These are phyloP conservation scores for Hartigia nigra DNA, from an alignment of 2,888 invertebrate genomes.

Conservation along the genomic window DNA sequence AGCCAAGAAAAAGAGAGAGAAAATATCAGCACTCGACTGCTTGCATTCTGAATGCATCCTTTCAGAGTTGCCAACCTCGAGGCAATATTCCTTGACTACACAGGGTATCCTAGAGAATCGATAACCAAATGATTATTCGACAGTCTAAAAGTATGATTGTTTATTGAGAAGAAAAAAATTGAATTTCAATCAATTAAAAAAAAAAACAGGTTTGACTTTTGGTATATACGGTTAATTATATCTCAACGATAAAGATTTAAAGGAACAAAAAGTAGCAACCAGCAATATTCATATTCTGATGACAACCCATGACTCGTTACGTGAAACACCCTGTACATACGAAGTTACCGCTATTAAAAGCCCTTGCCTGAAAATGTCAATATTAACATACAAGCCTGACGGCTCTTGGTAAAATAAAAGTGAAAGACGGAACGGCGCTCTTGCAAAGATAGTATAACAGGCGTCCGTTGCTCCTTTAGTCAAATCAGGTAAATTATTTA, in stretches of 20 bases:
- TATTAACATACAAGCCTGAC: conserved; percentile 22
- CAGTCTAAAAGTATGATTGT: not conserved
- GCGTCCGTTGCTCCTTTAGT: not conserved
- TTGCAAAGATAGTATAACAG: not conserved
- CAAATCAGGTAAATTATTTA: not conserved
- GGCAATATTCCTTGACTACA: not conserved
- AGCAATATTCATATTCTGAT: not conserved
- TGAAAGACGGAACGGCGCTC: not conserved
- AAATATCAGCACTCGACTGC: not conserved
- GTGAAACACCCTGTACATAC: not conserved
- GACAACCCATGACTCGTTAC: not conserved
- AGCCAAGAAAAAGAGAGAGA: not conserved
- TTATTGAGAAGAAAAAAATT: not conserved
- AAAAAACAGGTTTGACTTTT: not conserved
- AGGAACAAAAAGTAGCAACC: not conserved
- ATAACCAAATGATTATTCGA: not conserved
- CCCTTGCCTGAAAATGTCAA: conserved; percentile 22
- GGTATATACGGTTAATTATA: not conserved
- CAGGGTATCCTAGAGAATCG: not conserved
- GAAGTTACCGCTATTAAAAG: conserved; percentile 15
- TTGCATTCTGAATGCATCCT: not conserved
- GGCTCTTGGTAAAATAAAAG: conserved; percentile 4
- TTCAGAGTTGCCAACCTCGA: not conserved
- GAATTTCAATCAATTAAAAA: not conserved
- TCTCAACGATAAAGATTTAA: not conserved